A percentile compares a stretch with the other conserved stretches of the same genome.
Evolutionary conservation across 35 echinoderm and acorn worm species (phyloP).

Genomic region (Apostichopus parvimensis): DNA sequence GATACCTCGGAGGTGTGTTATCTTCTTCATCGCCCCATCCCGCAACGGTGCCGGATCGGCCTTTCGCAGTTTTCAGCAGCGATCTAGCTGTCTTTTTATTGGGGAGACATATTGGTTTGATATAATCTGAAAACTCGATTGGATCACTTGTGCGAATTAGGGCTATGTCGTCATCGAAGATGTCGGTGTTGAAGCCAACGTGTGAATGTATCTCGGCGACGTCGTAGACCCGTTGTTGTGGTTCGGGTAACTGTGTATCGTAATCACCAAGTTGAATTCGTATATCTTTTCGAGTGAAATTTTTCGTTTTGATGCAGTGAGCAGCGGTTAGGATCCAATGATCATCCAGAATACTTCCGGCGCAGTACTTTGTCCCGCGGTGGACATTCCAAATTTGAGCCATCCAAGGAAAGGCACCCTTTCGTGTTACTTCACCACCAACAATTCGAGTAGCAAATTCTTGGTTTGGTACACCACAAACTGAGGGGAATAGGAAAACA

Average conservation of each 20-base stretch:
- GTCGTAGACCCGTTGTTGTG: conserved; percentile 62
- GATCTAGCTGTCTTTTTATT: conserved; percentile 60
- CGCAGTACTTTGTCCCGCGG: conserved; percentile 70
- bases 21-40: conserved; percentile 70
- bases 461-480: conserved; percentile 62
- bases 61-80: conserved; percentile 17
- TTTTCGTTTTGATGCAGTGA: conserved; percentile 65
- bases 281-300: conserved; percentile 33
- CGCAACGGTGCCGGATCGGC: conserved; percentile 54
- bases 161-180: conserved; percentile 77
- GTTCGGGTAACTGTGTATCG: conserved; percentile 72
- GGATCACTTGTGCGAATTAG: conserved; percentile 67
- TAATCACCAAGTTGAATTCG: conserved; percentile 78
- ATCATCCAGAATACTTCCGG: conserved; percentile 79
- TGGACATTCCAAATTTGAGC: conserved; percentile 80
- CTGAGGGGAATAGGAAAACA: conserved; percentile 28
- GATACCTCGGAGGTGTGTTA: conserved; percentile 63
- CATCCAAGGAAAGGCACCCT: conserved; percentile 85
- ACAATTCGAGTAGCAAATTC: conserved; percentile 51
- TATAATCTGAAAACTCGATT: conserved; percentile 74
- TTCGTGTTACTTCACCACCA: conserved; percentile 20
- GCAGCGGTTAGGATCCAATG: conserved; percentile 93
- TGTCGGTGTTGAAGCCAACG: conserved; percentile 45
- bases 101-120: conserved; percentile 89
- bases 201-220: conserved; percentile 72